phyloP scores from a whole-genome alignment of 2,888 invertebrate species.

The Bruchidius siliquastri region DNA sequence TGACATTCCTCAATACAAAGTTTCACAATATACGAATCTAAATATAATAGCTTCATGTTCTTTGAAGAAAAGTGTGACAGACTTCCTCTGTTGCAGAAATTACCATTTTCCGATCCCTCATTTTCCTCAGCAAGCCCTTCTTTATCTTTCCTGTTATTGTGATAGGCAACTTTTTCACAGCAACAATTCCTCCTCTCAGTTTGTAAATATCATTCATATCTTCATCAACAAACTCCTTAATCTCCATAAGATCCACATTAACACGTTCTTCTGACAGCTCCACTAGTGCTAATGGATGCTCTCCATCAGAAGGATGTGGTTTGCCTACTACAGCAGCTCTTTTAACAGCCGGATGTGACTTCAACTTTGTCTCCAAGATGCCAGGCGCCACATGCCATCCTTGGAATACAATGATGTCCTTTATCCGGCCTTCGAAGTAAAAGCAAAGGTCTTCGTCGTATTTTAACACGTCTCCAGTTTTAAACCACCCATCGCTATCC shows the following conservation, averaged over 20 bases:
- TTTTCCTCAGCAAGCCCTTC: not conserved
- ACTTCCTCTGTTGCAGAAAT: not conserved
- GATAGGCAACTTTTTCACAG: not conserved
- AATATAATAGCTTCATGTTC: too few relatives aligned
- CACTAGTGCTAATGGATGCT: slow-evolving; percentile 29
- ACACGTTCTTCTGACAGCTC: slow-evolving; percentile 8
- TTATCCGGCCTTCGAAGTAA: slow-evolving; percentile 49
- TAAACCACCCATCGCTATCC: slow-evolving; percentile 47
- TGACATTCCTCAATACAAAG: too few relatives aligned
- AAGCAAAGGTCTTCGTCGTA: slow-evolving; percentile 48
- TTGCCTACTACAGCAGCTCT: slow-evolving; percentile 30
- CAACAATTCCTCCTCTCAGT: not conserved
- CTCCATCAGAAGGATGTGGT: slow-evolving; percentile 30
- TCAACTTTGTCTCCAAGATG: slow-evolving; percentile 28
- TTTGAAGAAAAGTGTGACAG: not conserved
- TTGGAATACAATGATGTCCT: slow-evolving; percentile 50
- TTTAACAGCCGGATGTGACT: slow-evolving; percentile 31
- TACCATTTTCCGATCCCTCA: not conserved
- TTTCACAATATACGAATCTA: too few relatives aligned
- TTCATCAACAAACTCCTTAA: not conserved
- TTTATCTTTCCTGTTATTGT: not conserved
- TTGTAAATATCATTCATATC: not conserved
- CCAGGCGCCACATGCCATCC: slow-evolving; percentile 46
- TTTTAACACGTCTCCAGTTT: slow-evolving; percentile 51
- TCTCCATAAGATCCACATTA: not conserved